These are phyloP conservation scores for Euspilapteryx auroguttella DNA, from an alignment of 2,888 invertebrate species.

Conservation along the genomic window DNA sequence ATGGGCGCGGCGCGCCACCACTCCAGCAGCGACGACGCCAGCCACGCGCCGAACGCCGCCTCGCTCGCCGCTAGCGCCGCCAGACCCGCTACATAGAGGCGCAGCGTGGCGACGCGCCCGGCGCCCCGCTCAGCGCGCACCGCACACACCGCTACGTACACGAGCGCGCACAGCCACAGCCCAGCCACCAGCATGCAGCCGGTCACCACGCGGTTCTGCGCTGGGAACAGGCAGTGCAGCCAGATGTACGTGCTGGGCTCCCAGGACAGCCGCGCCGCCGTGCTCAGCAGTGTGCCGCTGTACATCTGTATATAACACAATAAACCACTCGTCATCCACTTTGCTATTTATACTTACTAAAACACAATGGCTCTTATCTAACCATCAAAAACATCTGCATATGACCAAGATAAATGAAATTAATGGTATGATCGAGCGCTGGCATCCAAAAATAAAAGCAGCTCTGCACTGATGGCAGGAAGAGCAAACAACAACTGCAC, in stretches of 20 bases:
- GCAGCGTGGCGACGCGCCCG: too few relatives aligned
- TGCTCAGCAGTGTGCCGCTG: conserved; percentile 28
- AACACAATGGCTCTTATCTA: too few relatives aligned
- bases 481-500: too few relatives aligned
- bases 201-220: conserved; percentile 16
- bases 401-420: too few relatives aligned
- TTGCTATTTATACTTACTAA: too few relatives aligned
- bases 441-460: too few relatives aligned
- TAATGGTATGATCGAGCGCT: too few relatives aligned
- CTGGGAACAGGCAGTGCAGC: conserved; percentile 22
- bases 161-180: conserved; percentile 14
- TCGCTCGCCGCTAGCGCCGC: conserved; percentile 35
- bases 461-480: too few relatives aligned
- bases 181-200: conserved; percentile 8
- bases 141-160: too few relatives aligned
- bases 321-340: too few relatives aligned
- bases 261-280: conserved; percentile 39
- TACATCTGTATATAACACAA: conserved; percentile 11
- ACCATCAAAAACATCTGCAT: too few relatives aligned
- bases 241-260: conserved; percentile 35
- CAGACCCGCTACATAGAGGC: conserved; percentile 37
- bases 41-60: conserved; percentile 48
- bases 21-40: conserved; percentile 38
- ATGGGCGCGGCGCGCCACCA: conserved; percentile 47
- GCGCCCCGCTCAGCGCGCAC: conserved; percentile 8